phyloP scores from a whole-genome alignment of 2,797 vertebrate genomes.

The Amblyraja radiata region DNA sequence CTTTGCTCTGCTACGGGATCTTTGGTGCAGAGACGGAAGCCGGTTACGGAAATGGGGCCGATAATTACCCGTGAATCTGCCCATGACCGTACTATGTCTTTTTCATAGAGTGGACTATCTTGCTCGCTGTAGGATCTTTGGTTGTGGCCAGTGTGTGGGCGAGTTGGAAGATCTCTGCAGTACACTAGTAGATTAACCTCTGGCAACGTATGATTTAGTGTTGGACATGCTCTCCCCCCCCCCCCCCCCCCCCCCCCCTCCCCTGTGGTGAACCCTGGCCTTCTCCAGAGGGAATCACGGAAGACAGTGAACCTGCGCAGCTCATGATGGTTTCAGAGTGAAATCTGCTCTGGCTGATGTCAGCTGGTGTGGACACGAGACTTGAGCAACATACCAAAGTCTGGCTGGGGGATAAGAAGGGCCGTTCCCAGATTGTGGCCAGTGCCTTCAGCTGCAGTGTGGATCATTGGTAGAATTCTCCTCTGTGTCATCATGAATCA shows the following conservation, averaged over 20 bases:
- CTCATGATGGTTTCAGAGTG: background rate
- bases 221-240: background rate
- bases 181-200: background rate
- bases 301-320: background rate
- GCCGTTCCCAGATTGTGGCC: background rate
- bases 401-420: background rate
- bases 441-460: background rate
- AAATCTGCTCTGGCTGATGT: background rate
- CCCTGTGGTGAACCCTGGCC: too few species aligned
- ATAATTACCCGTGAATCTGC: too few species aligned
- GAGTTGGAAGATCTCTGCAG: background rate
- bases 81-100: too few species aligned
- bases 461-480: background rate
- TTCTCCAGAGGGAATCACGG: background rate
- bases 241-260: background rate
- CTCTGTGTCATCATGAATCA: background rate
- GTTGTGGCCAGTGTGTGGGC: background rate
- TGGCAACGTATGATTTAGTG: background rate
- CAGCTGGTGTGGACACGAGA: background rate
- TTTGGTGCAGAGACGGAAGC: too few species aligned
- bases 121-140: too few species aligned
- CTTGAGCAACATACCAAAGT: background rate
- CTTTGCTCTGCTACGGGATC: too few species aligned
- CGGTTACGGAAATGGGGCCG: too few species aligned
- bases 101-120: too few species aligned